Conservation (phyloP, 2,888 invertebrate genomes). For the Emmelina monodactyla region DNA sequence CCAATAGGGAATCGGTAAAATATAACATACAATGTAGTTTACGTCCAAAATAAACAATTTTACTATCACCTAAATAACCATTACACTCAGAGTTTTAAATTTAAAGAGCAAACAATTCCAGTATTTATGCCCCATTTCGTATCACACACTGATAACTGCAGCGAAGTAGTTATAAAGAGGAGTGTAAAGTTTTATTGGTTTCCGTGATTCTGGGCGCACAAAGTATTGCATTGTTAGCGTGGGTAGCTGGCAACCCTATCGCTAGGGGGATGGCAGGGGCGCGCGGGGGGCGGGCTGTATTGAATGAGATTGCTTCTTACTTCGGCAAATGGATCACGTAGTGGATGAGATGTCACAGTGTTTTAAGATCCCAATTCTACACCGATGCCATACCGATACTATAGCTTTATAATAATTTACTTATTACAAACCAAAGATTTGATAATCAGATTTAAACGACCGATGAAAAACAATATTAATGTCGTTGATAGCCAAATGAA, state of each 20-base stretch:
- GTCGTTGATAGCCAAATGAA: too few species aligned
- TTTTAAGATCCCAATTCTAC: slow-evolving; percentile 65
- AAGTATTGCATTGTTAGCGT: slow-evolving; percentile 51
- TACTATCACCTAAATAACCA: not conserved
- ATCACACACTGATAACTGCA: slow-evolving; percentile 49
- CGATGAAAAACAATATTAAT: too few species aligned
- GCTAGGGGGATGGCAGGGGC: slow-evolving; percentile 25
- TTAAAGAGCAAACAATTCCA: slow-evolving; percentile 23
- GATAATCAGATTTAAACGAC: too few species aligned
- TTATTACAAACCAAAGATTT: too few species aligned
- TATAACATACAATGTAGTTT: not conserved
- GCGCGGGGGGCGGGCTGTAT: slow-evolving; percentile 46
- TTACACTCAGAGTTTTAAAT: slow-evolving; percentile 12
- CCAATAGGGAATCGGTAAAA: not conserved
- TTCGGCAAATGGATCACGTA: slow-evolving; percentile 69
- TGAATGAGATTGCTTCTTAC: slow-evolving; percentile 69
- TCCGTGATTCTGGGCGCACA: slow-evolving; percentile 47
- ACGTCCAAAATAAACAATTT: not conserved
- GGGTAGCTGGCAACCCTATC: slow-evolving; percentile 32
- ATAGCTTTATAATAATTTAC: too few species aligned
- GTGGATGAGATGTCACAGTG: slow-evolving; percentile 68
- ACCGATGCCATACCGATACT: too few species aligned
- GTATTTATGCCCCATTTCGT: slow-evolving; percentile 41
- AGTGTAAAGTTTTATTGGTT: slow-evolving; percentile 61
- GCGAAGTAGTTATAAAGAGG: slow-evolving; percentile 57